A percentile compares a stretch with the other conserved stretches of the same genome.
phyloP scores from a whole-genome alignment of 2,113 vertebrate species.

The Misgurnus anguillicaudatus region DNA sequence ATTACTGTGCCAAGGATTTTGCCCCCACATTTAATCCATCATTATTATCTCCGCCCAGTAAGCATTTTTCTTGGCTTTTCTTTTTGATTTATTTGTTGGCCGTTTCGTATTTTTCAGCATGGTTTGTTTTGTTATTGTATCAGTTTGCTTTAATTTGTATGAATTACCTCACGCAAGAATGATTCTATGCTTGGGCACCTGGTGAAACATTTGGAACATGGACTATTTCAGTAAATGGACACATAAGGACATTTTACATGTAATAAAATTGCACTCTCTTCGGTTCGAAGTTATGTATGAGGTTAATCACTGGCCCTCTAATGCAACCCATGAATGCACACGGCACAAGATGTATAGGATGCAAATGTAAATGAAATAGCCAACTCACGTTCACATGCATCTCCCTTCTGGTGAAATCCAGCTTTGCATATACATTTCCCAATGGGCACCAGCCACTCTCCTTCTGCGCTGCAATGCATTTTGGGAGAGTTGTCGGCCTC shows the following conservation, averaged over 20 bases:
- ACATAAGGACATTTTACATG: slow-evolving; percentile 13
- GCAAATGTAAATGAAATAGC: slow-evolving; percentile 26
- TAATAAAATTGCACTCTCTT: slow-evolving; percentile 38
- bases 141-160: slow-evolving; percentile 27
- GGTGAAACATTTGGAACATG: slow-evolving; percentile 36
- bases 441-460: slow-evolving; percentile 99
- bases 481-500: slow-evolving; percentile 96
- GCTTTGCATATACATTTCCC: slow-evolving; percentile 99
- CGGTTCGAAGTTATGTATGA: not conserved
- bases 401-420: slow-evolving; percentile 97
- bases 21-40: slow-evolving; percentile 57
- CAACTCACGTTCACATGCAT: slow-evolving; percentile 96
- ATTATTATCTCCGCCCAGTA: slow-evolving; percentile 59
- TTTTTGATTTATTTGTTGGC: slow-evolving; percentile 32
- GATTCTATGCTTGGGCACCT: slow-evolving; percentile 28
- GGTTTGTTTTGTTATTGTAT: slow-evolving; percentile 22
- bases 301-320: slow-evolving; percentile 29
- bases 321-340: not conserved
- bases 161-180: slow-evolving; percentile 12
- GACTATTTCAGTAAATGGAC: slow-evolving; percentile 37
- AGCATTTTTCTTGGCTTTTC: slow-evolving; percentile 32
- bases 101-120: slow-evolving; percentile 50
- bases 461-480: slow-evolving; percentile 99
- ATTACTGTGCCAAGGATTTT: slow-evolving; percentile 59
- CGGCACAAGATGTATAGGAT: not conserved